Evolutionary conservation across 2,888 invertebrate species (phyloP), one percentile per base, ranked within the genome.

Genomic region (Luperina nickerlii): DNA sequence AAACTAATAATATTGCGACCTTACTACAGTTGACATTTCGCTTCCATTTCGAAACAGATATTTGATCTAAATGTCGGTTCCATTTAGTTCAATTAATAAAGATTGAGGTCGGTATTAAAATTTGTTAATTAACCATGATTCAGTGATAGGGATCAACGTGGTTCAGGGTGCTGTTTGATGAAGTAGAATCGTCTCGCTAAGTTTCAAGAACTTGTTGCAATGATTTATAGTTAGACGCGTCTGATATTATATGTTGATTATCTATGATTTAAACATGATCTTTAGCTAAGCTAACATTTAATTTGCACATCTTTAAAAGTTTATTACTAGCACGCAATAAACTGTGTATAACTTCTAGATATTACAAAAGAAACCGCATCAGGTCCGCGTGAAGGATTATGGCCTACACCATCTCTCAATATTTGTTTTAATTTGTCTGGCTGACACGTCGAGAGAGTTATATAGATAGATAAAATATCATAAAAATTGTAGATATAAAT

Each of bases 11-110:
- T 51, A 77, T 18, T 57, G n/a, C 42, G 67, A 73, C 78, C 81
- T 74, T 57, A 82, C 27, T 38, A 57, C 38, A 54, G 69, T 81
- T 84, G 88, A 81, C 85, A 86, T 87, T 87, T 87, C 3, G 78
- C 32, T 76, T 54, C 65, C 73, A 76, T 86, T 86, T 78, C 85
- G 27, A 84, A 65, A 86, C 15, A 79, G 70, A 81, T 69, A 68
- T 78, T 62, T 48, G 67, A 78, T 80, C 45, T 72, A 38, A 84
- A 87, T 84, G 81, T 81, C 74, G 71, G 54, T 62, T 63, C 38
- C 8, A 45, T 84, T 84, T 79, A 24, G 67, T 72, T 76, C 48
- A 71, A 67, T 87, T 80, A 77, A 78, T 78, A 76, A 79, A 73
- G 20, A 76, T 79, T 54, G 48, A 85, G 87, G 78, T 81, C 71